phyloP scores from a whole-genome alignment of 1,140 invertebrate species.

The Pseudomyrmex gracilis region DNA sequence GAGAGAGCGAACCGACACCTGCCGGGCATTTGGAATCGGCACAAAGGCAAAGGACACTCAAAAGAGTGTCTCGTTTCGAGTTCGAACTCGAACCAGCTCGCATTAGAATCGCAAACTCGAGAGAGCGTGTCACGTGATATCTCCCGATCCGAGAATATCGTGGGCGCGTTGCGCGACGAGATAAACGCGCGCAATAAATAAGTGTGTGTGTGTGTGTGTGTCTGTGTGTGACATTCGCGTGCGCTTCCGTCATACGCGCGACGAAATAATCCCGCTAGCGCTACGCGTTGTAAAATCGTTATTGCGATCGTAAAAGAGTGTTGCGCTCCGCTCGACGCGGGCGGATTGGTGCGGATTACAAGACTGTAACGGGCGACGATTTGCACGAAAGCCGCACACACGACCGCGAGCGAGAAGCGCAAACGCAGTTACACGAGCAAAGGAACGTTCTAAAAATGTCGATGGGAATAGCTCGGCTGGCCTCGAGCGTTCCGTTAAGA shows the following conservation, averaged over 20 bases:
- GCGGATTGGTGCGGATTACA: slow-evolving; percentile 63
- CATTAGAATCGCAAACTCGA: slow-evolving; percentile 56
- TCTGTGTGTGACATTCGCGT: too few species aligned
- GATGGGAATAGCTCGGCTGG: slow-evolving; percentile 1
- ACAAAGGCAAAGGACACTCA: slow-evolving; percentile 54
- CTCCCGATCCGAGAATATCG: slow-evolving; percentile 35
- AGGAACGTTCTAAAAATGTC: slow-evolving; percentile 17
- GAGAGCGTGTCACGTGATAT: slow-evolving; percentile 44
- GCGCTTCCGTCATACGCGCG: neutral
- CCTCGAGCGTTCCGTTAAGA: slow-evolving; percentile 14
- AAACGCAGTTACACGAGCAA: slow-evolving; percentile 11
- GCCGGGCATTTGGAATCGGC: neutral
- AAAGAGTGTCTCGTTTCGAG: slow-evolving; percentile 57
- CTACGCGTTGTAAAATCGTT: slow-evolving; percentile 48
- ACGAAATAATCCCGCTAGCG: slow-evolving; percentile 17
- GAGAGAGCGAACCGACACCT: neutral
- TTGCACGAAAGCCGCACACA: neutral
- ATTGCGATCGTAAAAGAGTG: slow-evolving; percentile 30
- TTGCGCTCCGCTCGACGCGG: neutral
- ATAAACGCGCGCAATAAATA: neutral
- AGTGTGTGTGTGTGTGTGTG: neutral
- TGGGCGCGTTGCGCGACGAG: too few species aligned
- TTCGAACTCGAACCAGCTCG: slow-evolving; percentile 31
- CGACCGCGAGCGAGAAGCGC: neutral
- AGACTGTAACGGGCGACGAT: slow-evolving; percentile 46